These are phyloP conservation scores for Monomorium pharaonis DNA, from an alignment of 1,140 invertebrate species.

Conservation along the genomic window DNA sequence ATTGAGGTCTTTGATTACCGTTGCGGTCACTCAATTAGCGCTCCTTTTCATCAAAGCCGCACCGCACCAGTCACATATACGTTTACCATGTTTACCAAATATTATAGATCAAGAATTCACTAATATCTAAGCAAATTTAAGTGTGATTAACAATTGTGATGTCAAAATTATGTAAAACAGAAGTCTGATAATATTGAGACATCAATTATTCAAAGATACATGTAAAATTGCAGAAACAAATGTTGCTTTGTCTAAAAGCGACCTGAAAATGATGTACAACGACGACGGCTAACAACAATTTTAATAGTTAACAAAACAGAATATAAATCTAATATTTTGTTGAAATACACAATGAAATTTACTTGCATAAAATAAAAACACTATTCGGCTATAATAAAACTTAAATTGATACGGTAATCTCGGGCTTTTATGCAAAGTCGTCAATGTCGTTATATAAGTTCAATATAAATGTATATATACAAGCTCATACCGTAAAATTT, in stretches of 20 bases:
- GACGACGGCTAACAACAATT: neutral
- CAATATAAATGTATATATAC: neutral
- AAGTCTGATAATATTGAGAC: neutral
- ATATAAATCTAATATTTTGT: neutral
- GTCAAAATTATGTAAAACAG: neutral
- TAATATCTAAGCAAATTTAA: neutral
- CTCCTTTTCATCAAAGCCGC: neutral
- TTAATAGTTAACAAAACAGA: neutral
- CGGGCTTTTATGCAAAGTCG: neutral
- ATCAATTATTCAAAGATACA: neutral
- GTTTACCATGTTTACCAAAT: neutral
- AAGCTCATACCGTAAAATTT: neutral
- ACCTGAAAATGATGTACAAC: neutral
- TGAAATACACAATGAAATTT: neutral
- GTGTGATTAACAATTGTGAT: neutral
- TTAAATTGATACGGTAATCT: neutral
- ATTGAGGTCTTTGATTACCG: slow-evolving; percentile 14
- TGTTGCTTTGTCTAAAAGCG: neutral
- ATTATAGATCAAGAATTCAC: neutral
- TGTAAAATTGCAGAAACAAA: neutral
- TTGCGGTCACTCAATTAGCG: neutral
- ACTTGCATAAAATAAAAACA: neutral
- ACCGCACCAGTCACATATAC: neutral
- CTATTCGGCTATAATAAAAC: neutral
- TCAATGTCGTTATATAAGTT: neutral